A percentile compares a stretch with the other conserved stretches of the same genome.
Conservation (phyloP, 2,113 vertebrate genomes). For the Nyctibius bracteatus region DNA sequence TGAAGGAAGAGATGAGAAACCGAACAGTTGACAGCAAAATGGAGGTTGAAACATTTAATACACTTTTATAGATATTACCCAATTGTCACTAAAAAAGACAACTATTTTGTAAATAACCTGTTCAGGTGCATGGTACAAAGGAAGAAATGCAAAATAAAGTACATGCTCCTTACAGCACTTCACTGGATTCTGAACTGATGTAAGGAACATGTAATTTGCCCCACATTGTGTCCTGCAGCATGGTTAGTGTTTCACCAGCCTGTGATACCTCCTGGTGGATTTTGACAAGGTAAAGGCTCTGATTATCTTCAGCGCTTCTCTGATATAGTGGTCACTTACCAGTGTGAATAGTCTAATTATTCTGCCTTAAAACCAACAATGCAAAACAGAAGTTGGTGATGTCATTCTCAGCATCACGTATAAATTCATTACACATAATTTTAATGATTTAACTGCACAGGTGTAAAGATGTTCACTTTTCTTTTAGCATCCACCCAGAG, state of each 20-base stretch:
- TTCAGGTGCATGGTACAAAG: not conserved
- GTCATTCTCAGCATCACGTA: not conserved
- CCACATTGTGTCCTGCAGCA: not conserved
- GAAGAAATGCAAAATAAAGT: not conserved
- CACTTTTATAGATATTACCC: not conserved
- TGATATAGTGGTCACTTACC: not conserved
- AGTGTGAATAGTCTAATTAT: conserved; percentile 20
- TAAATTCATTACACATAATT: not conserved
- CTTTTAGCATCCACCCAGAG: not conserved
- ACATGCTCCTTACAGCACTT: not conserved
- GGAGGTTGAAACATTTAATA: not conserved
- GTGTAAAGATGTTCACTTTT: not conserved
- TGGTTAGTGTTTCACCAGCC: not conserved
- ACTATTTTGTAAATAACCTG: not conserved
- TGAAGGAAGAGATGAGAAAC: not conserved
- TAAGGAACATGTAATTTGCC: not conserved
- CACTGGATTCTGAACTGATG: not conserved
- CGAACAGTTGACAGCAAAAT: not conserved
- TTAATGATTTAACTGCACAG: not conserved
- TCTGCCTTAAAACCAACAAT: conserved; percentile 10
- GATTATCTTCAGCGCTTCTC: not conserved
- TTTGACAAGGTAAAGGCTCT: not conserved
- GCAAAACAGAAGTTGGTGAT: not conserved
- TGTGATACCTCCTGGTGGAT: not conserved
- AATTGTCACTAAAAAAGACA: not conserved